A percentile compares a stretch with the other conserved stretches of the same genome.
Conservation (phyloP, 2,113 vertebrate genomes). For the Haemorhous mexicanus region DNA sequence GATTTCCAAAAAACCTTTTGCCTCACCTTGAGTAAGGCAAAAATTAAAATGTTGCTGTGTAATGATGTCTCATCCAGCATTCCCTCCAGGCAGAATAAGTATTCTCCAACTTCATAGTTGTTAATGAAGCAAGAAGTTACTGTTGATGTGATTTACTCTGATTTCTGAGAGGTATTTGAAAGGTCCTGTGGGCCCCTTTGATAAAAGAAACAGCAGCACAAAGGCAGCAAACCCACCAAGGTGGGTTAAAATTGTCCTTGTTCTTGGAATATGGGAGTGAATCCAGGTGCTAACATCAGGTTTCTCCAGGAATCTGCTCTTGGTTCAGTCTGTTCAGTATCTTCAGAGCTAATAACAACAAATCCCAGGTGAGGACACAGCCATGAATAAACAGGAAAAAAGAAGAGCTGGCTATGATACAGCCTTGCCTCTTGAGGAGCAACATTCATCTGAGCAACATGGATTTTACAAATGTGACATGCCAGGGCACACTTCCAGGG, state of each 20-base stretch:
- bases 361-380: neutral
- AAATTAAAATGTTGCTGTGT: neutral
- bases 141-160: neutral
- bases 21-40: neutral
- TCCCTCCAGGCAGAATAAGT: neutral
- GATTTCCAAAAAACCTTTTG: neutral
- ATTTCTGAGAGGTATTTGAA: neutral
- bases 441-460: neutral
- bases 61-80: neutral
- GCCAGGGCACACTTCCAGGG: slow-evolving; percentile 10
- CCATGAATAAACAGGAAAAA: neutral
- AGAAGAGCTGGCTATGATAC: neutral
- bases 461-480: neutral
- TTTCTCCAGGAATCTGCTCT: neutral
- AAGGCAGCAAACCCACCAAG: neutral
- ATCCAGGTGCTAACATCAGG: neutral
- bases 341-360: neutral
- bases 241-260: neutral
- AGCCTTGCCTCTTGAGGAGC: neutral
- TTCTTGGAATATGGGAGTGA: neutral
- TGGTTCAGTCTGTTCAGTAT: neutral
- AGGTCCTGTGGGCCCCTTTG: neutral
- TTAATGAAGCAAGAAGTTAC: neutral
- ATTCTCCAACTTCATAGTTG: neutral
- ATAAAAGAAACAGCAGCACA: neutral